A percentile compares a stretch with the other conserved stretches of the same genome.
Conservation (phyloP, 30 jellyfish, hydroid and myxozoan species). For the Hydractinia echinata region DNA sequence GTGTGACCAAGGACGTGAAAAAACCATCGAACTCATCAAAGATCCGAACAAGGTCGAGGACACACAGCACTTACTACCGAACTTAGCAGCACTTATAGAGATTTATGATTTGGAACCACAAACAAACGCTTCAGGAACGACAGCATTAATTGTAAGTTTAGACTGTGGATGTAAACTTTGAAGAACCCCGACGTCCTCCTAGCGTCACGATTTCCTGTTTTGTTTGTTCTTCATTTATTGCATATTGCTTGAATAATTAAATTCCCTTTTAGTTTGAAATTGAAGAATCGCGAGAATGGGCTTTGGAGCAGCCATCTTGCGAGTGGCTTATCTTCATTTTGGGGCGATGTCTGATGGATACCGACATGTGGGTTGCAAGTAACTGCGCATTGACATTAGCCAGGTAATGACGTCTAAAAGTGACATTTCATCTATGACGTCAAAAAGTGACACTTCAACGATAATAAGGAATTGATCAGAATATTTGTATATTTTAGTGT, state of each 20-base stretch:
- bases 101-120: conserved; percentile 60
- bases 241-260: no score
- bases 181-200: no score
- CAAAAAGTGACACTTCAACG: no score
- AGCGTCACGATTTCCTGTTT: no score
- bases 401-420: conserved; percentile 31
- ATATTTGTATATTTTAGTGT: neutral
- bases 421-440: neutral
- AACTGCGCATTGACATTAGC: conserved; percentile 90
- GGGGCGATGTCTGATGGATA: conserved; percentile 39
- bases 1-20: conserved; percentile 69
- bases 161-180: neutral
- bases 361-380: conserved; percentile 48
- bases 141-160: conserved; percentile 66
- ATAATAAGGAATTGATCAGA: no score
- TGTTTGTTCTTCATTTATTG: no score
- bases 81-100: conserved; percentile 70
- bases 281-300: conserved; percentile 67
- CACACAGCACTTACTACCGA: conserved; percentile 56
- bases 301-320: conserved; percentile 72
- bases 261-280: conserved; percentile 19
- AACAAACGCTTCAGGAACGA: conserved; percentile 79
- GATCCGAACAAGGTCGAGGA: conserved; percentile 50
- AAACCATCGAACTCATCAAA: conserved; percentile 40
- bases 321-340: conserved; percentile 79